Evolutionary conservation across 2,797 vertebrate species (phyloP).

Genomic region (Babyrousa celebensis): DNA sequence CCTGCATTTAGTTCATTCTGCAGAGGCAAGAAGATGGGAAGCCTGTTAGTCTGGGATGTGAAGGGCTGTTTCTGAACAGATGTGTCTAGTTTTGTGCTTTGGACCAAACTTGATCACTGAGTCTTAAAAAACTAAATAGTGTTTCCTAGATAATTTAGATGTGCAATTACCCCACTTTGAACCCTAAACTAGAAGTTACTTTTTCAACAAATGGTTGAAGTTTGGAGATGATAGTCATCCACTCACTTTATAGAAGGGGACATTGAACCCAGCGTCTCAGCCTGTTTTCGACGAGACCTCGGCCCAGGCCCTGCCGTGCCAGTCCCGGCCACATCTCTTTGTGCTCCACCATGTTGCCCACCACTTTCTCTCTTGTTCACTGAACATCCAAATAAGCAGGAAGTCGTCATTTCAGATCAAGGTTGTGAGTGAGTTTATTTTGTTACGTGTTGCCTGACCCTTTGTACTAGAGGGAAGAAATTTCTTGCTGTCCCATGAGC

Average conservation of each 20-base stretch:
- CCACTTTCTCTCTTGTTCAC: background rate
- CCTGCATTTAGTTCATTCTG: background rate
- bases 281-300: background rate
- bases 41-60: background rate
- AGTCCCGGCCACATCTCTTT: background rate
- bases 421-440: background rate
- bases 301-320: background rate
- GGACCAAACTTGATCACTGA: background rate
- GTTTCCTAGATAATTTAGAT: background rate
- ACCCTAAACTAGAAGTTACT: background rate
- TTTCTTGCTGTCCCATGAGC: constrained; percentile 26
- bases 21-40: constrained; percentile 47
- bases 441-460: background rate
- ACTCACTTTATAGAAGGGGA: background rate
- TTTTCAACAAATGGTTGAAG: background rate
- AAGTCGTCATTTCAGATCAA: background rate
- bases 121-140: constrained; percentile 28
- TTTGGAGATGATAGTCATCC: background rate
- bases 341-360: background rate
- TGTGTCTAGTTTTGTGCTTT: background rate
- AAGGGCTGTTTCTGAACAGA: background rate
- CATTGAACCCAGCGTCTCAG: background rate
- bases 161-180: background rate
- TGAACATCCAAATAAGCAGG: background rate
- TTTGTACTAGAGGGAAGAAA: background rate